Conservation (phyloP, 2,113 vertebrate species). For the Brienomyrus brachyistius region DNA sequence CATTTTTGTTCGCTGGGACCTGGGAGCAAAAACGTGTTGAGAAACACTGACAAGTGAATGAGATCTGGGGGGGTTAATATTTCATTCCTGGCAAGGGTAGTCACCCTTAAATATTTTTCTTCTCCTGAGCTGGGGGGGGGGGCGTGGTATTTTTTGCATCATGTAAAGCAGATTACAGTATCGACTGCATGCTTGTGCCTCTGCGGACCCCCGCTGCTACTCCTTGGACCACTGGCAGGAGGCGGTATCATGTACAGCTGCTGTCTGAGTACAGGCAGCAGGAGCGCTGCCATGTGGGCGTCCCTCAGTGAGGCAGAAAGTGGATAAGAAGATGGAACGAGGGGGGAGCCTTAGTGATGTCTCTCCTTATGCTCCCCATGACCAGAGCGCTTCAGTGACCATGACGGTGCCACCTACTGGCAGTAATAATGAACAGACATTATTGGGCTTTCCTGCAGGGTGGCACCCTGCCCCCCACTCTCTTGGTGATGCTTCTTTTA, state of each 20-base stretch:
- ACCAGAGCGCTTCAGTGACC: background rate
- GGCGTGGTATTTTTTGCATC: background rate
- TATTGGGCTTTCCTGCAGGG: background rate
- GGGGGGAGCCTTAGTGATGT: background rate
- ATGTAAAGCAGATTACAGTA: background rate
- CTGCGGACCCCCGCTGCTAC: background rate
- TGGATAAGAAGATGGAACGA: background rate
- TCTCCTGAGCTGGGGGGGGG: background rate
- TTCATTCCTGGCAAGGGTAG: background rate
- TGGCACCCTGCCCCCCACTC: background rate
- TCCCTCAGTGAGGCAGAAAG: background rate
- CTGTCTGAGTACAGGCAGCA: background rate
- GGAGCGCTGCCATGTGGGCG: background rate
- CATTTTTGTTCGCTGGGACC: background rate
- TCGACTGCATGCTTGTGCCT: background rate
- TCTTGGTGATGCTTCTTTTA: background rate
- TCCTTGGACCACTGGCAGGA: background rate
- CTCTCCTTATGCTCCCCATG: background rate
- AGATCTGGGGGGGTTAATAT: background rate
- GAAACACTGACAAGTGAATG: background rate
- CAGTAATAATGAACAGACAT: conserved; percentile 23
- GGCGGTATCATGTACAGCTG: background rate
- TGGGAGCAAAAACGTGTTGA: background rate
- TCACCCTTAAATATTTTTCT: background rate
- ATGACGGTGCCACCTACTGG: conserved; percentile 31